A percentile compares a stretch with the other conserved stretches of the same genome.
These are phyloP conservation scores for Epinotia demarniana DNA, from an alignment of 2,888 invertebrate genomes.

Conservation along the genomic window DNA sequence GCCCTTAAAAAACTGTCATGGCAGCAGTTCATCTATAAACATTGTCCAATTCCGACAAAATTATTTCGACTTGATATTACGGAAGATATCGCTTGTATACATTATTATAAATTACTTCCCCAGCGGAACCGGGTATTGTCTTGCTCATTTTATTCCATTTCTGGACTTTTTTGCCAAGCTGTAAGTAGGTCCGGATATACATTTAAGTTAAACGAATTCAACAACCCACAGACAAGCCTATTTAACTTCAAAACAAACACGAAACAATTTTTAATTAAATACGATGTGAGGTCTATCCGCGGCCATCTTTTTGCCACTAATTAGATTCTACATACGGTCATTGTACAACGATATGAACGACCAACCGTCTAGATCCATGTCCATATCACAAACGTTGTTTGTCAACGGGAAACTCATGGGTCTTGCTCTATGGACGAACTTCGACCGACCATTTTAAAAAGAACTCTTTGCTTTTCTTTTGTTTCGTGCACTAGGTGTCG, in stretches of 20 bases:
- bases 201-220: conserved; percentile 43
- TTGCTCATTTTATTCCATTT: no score
- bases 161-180: no score
- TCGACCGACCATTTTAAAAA: conserved; percentile 28
- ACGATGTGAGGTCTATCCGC: conserved; percentile 50
- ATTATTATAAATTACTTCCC: no score
- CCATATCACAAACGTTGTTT: neutral
- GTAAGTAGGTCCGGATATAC: conserved; percentile 1
- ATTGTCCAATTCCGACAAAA: no score
- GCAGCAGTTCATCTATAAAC: no score
- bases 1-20: no score
- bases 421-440: conserved; percentile 15
- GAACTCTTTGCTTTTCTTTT: conserved; percentile 24
- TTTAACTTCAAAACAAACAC: conserved; percentile 48
- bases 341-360: conserved; percentile 19
- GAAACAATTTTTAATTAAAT: conserved; percentile 65
- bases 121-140: no score
- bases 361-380: conserved; percentile 14
- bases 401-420: neutral
- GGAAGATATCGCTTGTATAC: no score
- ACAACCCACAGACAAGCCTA: conserved; percentile 44
- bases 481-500: conserved; percentile 7
- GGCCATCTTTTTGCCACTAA: conserved; percentile 52
- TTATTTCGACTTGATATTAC: no score
- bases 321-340: conserved; percentile 51